Evolutionary conservation across 2,113 vertebrate genomes (phyloP), one percentile per base, ranked within the genome.

Genomic region (Sardina pilchardus): DNA sequence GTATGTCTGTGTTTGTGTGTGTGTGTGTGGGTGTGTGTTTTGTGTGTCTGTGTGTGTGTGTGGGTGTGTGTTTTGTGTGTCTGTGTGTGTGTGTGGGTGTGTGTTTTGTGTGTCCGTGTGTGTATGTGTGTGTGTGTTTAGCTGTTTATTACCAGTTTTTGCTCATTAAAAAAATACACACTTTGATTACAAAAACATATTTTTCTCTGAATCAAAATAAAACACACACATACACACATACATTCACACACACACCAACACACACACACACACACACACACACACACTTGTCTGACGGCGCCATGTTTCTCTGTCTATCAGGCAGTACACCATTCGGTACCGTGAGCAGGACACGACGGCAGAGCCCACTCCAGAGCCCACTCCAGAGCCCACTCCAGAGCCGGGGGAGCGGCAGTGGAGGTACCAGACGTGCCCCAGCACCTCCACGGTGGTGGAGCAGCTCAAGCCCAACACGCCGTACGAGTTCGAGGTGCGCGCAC

Each of bases 261-360:
- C 82, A 85, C 63, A 81, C 75, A 43, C 50, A 85, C 82, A 67
- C 75, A 56, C 48, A 30, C 6, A 63, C 24, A 71, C 34, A 45
- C 17, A 84, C 47, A 26, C 48, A 10, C 24, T 26, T n/a, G 42
- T 45, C n/a, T 21, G 45, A n/a, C 30, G 50, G 14, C 34, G 44
- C 24, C 39, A 47, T 36, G 19, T 30, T 85, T 86, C 48, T 87
- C 83, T 83, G 48, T 82, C 84, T 53, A 16, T 59, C 93, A 99
- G 98, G 90, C 96, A 98, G 91, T 99, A 97, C 88, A 98, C 96
- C 1, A 96, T 99, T 91, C 97, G 98, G 86, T 99, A 99, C 88
- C 96, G 96, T 92, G 97, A 99, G 91, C 97, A 94, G 90, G 96
- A 96, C 26, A 48, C 59, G n/a, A 67, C 59, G n/a, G 4, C 24